phyloP scores from a whole-genome alignment of 53 echinoderm and acorn worm genomes.

The Luidia sarsii region DNA sequence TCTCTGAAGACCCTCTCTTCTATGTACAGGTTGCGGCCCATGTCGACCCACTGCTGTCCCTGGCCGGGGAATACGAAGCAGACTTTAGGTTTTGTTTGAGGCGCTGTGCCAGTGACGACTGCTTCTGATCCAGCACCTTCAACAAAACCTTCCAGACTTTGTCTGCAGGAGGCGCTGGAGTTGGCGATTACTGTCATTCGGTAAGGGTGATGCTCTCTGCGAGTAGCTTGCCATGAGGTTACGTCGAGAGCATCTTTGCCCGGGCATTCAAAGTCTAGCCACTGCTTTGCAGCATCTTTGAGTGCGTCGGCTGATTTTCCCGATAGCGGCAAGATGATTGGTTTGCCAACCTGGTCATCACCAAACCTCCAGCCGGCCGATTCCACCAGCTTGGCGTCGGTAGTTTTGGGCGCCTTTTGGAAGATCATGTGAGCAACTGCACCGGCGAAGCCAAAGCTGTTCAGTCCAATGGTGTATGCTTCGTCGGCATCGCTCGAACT shows the following conservation, averaged over 20 bases:
- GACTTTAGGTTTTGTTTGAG: conserved; percentile 72
- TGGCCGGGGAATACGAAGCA: conserved; percentile 96
- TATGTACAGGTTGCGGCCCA: conserved; percentile 87
- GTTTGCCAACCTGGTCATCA: conserved; percentile 57
- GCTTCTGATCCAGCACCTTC: conserved; percentile 59
- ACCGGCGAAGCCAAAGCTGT: conserved; percentile 96
- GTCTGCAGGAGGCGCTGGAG: conserved; percentile 63
- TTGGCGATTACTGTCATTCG: conserved; percentile 81
- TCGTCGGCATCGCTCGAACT: conserved; percentile 4
- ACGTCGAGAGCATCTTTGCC: conserved; percentile 81
- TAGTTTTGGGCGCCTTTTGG: conserved; percentile 75
- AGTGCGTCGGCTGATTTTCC: conserved; percentile 89
- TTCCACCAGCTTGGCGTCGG: background rate
- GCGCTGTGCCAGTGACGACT: conserved; percentile 58
- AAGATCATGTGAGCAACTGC: conserved; percentile 94
- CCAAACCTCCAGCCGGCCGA: conserved; percentile 79
- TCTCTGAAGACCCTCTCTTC: conserved; percentile 72
- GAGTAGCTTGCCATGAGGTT: conserved; percentile 84
- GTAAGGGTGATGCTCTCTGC: conserved; percentile 77
- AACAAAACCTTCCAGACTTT: conserved; percentile 47
- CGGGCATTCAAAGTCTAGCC: conserved; percentile 59
- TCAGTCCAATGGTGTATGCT: conserved; percentile 79
- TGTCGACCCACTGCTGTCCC: conserved; percentile 91
- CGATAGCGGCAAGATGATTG: conserved; percentile 80
- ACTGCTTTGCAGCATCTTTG: conserved; percentile 70